Conservation (phyloP, 2,797 vertebrate genomes). For the Dermochelys coriacea region DNA sequence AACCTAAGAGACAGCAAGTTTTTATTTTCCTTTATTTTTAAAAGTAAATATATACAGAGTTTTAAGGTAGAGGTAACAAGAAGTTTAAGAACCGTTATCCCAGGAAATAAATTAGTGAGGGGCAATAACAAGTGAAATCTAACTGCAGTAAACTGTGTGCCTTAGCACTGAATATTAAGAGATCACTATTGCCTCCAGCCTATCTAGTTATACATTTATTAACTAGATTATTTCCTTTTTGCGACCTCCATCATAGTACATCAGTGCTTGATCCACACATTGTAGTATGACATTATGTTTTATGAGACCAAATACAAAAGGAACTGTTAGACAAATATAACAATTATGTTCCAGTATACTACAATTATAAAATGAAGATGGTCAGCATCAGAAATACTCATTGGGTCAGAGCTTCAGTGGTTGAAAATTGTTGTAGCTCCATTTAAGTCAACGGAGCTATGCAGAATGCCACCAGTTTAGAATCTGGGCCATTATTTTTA, state of each 20-base stretch:
- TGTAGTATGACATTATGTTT: neutral
- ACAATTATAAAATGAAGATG: conserved; percentile 5
- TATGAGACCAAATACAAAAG: neutral
- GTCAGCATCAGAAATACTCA: conserved; percentile 3
- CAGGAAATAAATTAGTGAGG: neutral
- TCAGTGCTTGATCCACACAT: conserved; percentile 17
- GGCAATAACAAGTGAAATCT: neutral
- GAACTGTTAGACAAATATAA: neutral
- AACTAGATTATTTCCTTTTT: conserved; percentile 29
- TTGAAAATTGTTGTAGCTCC: conserved; percentile 12
- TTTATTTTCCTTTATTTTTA: neutral
- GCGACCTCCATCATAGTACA: neutral
- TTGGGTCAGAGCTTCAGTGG: neutral
- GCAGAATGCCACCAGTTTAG: neutral
- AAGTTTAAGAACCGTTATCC: neutral
- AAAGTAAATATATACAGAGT: neutral
- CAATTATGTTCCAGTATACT: neutral
- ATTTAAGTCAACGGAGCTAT: conserved; percentile 6
- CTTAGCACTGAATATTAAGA: conserved; percentile 26
- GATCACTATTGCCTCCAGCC: neutral
- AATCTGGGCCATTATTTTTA: conserved; percentile 36
- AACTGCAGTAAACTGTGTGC: neutral
- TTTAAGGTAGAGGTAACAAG: neutral
- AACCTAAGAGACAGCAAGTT: neutral
- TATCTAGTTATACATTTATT: neutral